Percentiles rank a stretch among this genome's conserved stretches.
Evolutionary conservation across 2,888 invertebrate genomes (phyloP).

Genomic region (Acleris sparsana): DNA sequence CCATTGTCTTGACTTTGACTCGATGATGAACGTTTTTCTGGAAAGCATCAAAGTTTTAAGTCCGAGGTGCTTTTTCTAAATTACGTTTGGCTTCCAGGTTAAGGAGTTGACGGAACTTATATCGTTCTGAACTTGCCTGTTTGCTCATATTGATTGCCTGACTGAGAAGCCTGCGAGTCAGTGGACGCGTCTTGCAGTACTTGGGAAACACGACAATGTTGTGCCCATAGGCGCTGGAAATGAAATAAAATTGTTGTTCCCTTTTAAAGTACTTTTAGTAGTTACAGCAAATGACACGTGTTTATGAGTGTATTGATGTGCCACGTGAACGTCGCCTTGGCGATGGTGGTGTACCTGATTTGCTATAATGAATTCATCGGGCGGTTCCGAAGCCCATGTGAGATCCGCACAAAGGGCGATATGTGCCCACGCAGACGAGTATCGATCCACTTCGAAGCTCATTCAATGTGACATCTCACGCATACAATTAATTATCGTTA

Average conservation of each 20-base stretch:
- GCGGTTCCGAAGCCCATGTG: conserved; percentile 78
- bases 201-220: conserved; percentile 75
- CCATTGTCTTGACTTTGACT: conserved; percentile 70
- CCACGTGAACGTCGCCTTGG: conserved; percentile 24
- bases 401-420: conserved; percentile 81
- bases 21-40: conserved; percentile 60
- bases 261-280: background rate
- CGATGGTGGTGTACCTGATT: conserved; percentile 66
- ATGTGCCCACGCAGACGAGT: conserved; percentile 78
- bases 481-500: conserved; percentile 75
- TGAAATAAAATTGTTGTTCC: conserved; percentile 20
- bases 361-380: conserved; percentile 77
- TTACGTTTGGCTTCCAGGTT: background rate
- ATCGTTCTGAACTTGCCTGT: conserved; percentile 52
- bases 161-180: conserved; percentile 61
- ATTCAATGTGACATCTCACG: conserved; percentile 81
- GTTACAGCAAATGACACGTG: conserved; percentile 22
- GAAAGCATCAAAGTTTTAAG: conserved; percentile 38
- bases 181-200: conserved; percentile 66
- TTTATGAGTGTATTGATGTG: conserved; percentile 11
- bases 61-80: background rate
- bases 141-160: conserved; percentile 65
- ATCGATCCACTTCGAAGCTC: conserved; percentile 80
- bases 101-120: background rate
- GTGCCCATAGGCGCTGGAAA: conserved; percentile 77